Conservation (phyloP, 2,888 invertebrate species). For the Gandaritis pyraliata region DNA sequence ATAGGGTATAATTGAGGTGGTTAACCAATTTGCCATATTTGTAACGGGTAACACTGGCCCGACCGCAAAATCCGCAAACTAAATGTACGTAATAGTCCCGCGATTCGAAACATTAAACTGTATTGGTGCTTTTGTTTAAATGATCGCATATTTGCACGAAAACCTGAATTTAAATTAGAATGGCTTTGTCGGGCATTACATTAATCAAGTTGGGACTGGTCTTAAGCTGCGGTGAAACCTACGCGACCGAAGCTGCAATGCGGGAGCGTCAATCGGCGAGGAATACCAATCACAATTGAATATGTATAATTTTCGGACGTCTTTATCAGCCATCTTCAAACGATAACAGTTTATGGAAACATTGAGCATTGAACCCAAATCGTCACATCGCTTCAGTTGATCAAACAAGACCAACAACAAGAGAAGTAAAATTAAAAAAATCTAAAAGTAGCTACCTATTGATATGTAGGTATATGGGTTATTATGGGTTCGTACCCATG, state of each 20-base stretch:
- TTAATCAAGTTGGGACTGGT: conserved; percentile 11
- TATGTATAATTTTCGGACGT: too few relatives aligned
- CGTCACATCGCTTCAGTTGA: too few relatives aligned
- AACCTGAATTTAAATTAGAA: conserved; percentile 24
- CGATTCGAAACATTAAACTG: conserved; percentile 31
- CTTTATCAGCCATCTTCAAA: too few relatives aligned
- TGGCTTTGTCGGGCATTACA: conserved; percentile 7
- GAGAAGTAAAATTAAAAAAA: too few relatives aligned
- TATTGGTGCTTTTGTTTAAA: conserved; percentile 29
- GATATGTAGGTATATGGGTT: too few relatives aligned
- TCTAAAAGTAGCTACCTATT: too few relatives aligned
- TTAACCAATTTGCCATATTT: conserved; percentile 44
- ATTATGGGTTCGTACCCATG: too few relatives aligned
- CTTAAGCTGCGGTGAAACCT: conserved; percentile 1
- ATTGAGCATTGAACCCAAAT: too few relatives aligned
- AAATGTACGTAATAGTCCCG: conserved; percentile 36
- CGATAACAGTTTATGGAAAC: too few relatives aligned
- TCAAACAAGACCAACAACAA: too few relatives aligned
- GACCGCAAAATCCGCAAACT: conserved; percentile 40
- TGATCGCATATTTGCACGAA: conserved; percentile 26
- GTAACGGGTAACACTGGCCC: conserved; percentile 38
- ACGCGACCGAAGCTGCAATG: conserved; percentile 3
- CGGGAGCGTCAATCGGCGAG: background rate
- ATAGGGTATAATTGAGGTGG: conserved; percentile 45
- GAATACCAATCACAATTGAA: too few relatives aligned